Conservation (phyloP, 2,797 vertebrate genomes). For the Anguilla pacifica region DNA sequence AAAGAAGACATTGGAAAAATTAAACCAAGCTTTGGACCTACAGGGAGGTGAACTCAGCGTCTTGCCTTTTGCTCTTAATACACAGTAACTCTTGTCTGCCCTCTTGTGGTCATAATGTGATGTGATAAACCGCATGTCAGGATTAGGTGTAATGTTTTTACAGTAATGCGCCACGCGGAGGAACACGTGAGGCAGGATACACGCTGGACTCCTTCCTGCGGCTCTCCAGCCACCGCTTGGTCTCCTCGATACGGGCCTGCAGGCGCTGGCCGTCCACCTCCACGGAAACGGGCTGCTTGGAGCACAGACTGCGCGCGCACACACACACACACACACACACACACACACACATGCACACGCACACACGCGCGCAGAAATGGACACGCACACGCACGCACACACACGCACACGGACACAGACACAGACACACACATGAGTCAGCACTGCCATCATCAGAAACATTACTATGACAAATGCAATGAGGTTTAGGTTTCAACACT, state of each 20-base stretch:
- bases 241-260: constrained; percentile 80
- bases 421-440: not conserved
- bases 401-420: not conserved
- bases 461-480: not conserved
- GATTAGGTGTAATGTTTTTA: not conserved
- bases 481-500: not conserved
- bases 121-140: not conserved
- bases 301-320: constrained; percentile 52
- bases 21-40: not conserved
- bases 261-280: constrained; percentile 68
- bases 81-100: not conserved
- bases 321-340: constrained; percentile 33
- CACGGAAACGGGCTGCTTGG: constrained; percentile 46
- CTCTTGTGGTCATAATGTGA: not conserved
- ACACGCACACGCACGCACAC: too few species aligned
- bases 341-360: constrained; percentile 1
- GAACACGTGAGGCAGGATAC: constrained; percentile 79
- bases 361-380: not conserved
- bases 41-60: not conserved
- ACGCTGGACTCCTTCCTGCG: constrained; percentile 78
- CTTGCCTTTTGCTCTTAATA: not conserved
- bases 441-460: not conserved
- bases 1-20: not conserved
- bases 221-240: constrained; percentile 86
- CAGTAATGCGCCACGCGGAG: not conserved